Conservation (phyloP, 2,888 invertebrate genomes). For the Augiades crinisus region DNA sequence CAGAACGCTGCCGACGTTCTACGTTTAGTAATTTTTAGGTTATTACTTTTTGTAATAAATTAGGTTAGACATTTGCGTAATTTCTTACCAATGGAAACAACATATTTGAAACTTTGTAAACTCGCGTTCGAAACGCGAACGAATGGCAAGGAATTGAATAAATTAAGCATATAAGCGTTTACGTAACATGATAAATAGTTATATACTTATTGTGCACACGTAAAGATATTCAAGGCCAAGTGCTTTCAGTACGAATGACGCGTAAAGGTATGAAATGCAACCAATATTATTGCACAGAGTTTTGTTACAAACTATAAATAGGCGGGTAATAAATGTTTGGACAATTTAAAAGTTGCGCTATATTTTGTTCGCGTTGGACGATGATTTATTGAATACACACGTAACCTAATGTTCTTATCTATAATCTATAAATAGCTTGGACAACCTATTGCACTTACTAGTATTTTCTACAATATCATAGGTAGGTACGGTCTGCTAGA, state of each 20-base stretch:
- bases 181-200: conserved; percentile 63
- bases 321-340: no score
- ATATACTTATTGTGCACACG: conserved; percentile 45
- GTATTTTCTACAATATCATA: conserved; percentile 20
- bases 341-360: neutral
- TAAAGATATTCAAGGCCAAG: conserved; percentile 65
- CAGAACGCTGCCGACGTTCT: conserved; percentile 41
- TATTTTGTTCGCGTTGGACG: neutral
- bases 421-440: conserved; percentile 20
- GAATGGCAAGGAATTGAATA: conserved; percentile 49
- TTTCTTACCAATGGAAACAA: conserved; percentile 30
- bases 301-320: neutral
- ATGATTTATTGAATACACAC: conserved; percentile 10
- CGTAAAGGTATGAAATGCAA: conserved; percentile 35
- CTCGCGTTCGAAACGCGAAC: conserved; percentile 47
- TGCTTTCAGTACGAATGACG: conserved; percentile 50
- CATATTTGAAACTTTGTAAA: conserved; percentile 48
- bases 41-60: conserved; percentile 40
- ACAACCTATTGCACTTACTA: conserved; percentile 22
- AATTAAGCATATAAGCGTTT: conserved; percentile 48
- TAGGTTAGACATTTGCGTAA: conserved; percentile 37
- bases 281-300: conserved; percentile 26
- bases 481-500: conserved; percentile 4
- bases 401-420: conserved; percentile 19
- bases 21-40: conserved; percentile 53